A percentile compares a stretch with the other conserved stretches of the same genome.
Conservation (phyloP, 1,140 invertebrate species). For the Myzus persicae region DNA sequence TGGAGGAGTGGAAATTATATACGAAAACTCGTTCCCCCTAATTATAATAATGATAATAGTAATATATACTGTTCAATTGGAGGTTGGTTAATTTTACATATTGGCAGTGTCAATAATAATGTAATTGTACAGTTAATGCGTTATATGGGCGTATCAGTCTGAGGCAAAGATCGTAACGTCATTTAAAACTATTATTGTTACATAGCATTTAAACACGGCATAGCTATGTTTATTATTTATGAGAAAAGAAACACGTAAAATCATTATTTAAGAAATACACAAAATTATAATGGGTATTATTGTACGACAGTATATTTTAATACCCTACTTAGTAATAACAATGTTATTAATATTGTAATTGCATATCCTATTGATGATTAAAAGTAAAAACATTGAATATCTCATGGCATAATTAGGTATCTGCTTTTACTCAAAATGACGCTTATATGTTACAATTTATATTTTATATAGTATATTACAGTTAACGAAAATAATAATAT, state of each 20-base stretch:
- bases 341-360: neutral
- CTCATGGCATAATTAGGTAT: too few species aligned
- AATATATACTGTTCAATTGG: neutral
- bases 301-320: neutral
- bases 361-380: too few species aligned
- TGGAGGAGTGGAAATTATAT: neutral
- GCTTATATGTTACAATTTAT: too few species aligned
- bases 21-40: neutral
- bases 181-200: neutral
- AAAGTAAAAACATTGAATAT: too few species aligned
- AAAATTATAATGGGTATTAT: neutral
- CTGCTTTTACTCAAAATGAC: too few species aligned
- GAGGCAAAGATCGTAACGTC: neutral
- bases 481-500: too few species aligned
- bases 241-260: neutral
- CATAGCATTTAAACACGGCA: neutral
- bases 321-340: neutral
- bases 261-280: neutral
- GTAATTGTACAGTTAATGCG: neutral
- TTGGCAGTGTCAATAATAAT: neutral
- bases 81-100: neutral
- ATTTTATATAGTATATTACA: too few species aligned
- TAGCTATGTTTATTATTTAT: neutral
- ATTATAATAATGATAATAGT: neutral
- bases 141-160: neutral